These are phyloP conservation scores for Ips nitidus DNA, from an alignment of 1,140 invertebrate genomes.

Conservation along the genomic window DNA sequence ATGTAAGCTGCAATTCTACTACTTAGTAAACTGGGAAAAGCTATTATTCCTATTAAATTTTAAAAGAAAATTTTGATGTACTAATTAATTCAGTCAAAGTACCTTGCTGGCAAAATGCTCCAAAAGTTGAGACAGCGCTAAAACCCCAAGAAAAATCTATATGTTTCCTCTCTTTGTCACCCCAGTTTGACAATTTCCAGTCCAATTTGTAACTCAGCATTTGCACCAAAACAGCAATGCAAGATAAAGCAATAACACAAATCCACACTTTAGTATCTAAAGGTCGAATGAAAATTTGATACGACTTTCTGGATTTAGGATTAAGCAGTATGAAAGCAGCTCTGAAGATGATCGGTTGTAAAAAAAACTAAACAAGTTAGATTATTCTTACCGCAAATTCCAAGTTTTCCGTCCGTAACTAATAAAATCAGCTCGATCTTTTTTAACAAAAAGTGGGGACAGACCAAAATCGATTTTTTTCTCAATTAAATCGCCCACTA, in stretches of 20 bases:
- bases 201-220: conserved; percentile 40
- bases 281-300: conserved; percentile 61
- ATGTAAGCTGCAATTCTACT: conserved; percentile 61
- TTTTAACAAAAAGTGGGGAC: conserved; percentile 61
- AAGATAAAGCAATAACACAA: conserved; percentile 49
- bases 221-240: conserved; percentile 48
- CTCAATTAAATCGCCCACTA: conserved; percentile 62
- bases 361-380: conserved; percentile 10
- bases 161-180: background rate
- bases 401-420: conserved; percentile 64
- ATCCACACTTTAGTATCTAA: conserved; percentile 61
- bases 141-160: conserved; percentile 39
- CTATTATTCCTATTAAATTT: conserved; percentile 33
- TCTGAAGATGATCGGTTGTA: conserved; percentile 45
- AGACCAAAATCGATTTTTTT: conserved; percentile 62
- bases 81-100: background rate
- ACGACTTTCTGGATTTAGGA: conserved; percentile 59
- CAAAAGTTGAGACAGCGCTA: conserved; percentile 39
- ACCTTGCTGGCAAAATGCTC: conserved; percentile 45
- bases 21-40: conserved; percentile 51
- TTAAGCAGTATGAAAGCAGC: conserved; percentile 65
- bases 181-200: conserved; percentile 4
- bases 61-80: background rate
- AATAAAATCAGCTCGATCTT: conserved; percentile 59
- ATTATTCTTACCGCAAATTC: conserved; percentile 55